Percentiles rank a stretch among this genome's conserved stretches.
Evolutionary conservation across 2,113 vertebrate species (phyloP).

Genomic region (Datnioides undecimradiatus): DNA sequence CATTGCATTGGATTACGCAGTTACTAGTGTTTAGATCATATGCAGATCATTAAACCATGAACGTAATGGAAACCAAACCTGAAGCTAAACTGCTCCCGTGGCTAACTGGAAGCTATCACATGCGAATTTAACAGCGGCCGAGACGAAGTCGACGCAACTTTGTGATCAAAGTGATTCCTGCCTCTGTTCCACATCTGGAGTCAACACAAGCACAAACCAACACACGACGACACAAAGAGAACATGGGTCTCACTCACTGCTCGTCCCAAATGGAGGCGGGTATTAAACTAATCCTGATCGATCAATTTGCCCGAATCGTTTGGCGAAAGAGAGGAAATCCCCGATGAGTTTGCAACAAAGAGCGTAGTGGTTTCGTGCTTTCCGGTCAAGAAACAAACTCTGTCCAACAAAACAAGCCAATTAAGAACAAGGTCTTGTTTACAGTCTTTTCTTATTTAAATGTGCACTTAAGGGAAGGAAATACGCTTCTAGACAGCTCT

Average conservation of each 20-base stretch:
- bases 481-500: neutral
- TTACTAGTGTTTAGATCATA: too few species aligned
- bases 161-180: slow-evolving; percentile 32
- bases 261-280: neutral
- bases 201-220: neutral
- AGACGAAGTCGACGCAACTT: slow-evolving; percentile 5
- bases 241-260: neutral
- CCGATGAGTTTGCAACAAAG: neutral
- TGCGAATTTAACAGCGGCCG: neutral
- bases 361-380: neutral
- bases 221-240: slow-evolving; percentile 1
- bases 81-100: neutral
- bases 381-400: neutral
- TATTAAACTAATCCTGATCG: slow-evolving; percentile 12
- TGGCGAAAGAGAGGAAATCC: neutral
- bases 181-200: neutral
- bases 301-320: neutral
- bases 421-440: slow-evolving; percentile 28
- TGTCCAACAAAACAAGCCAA: slow-evolving; percentile 1
- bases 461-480: neutral
- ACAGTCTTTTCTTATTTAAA: slow-evolving; percentile 3
- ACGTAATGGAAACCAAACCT: too few species aligned
- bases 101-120: neutral
- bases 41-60: too few species aligned
- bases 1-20: too few species aligned